Conservation (phyloP, 2,113 vertebrate species). For the Leucopternis melanops region DNA sequence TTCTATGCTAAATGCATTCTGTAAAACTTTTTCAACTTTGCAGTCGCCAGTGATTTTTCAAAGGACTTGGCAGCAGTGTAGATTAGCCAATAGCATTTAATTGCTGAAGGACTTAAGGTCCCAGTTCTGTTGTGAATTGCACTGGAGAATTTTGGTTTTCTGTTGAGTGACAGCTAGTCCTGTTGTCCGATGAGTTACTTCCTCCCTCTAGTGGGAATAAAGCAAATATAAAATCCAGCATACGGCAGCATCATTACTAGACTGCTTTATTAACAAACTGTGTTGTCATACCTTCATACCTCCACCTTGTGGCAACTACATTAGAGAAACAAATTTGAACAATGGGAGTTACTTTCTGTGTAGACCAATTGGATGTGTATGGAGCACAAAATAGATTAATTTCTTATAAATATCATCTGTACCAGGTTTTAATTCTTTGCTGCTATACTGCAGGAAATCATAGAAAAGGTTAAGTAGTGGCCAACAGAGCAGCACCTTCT, state of each 20-base stretch:
- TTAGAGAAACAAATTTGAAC: not conserved
- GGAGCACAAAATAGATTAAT: not conserved
- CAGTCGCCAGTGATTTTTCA: fast-evolving
- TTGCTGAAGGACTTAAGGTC: not conserved
- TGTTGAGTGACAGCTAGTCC: not conserved
- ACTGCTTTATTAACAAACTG: not conserved
- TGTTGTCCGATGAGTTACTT: not conserved
- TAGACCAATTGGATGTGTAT: not conserved
- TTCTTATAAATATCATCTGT: not conserved
- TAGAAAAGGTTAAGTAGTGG: not conserved
- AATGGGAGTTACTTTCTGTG: not conserved
- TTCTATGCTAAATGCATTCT: not conserved
- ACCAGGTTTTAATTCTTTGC: not conserved
- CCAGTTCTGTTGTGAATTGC: not conserved
- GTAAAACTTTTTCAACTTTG: not conserved
- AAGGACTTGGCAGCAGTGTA: not conserved
- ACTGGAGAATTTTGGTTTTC: not conserved
- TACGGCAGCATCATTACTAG: not conserved
- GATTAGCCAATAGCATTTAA: not conserved
- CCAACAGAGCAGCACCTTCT: not conserved
- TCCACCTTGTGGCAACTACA: not conserved
- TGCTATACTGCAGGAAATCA: not conserved
- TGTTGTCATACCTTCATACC: not conserved
- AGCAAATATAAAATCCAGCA: not conserved
- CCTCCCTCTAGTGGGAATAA: constrained; percentile 6